Percentiles rank a stretch among this genome's conserved stretches.
Conservation (phyloP, 2,888 invertebrate genomes). For the Ectropis crepuscularia region DNA sequence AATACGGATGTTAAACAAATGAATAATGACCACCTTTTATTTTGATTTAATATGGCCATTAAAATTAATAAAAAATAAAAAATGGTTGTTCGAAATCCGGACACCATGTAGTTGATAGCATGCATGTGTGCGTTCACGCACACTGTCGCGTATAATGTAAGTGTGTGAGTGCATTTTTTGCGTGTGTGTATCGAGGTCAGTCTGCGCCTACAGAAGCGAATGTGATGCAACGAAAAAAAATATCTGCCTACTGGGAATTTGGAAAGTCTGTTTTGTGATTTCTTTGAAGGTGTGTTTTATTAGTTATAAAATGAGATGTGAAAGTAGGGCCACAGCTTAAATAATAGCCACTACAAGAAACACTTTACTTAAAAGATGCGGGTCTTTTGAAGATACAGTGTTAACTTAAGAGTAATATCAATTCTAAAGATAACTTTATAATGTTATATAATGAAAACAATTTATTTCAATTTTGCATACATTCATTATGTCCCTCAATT, state of each 20-base stretch:
- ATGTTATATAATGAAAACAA: background rate
- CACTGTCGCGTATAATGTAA: conserved; percentile 40
- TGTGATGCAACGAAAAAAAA: conserved; percentile 68
- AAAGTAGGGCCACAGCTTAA: conserved; percentile 32
- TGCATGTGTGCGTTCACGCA: conserved; percentile 58
- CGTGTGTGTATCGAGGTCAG: conserved; percentile 77
- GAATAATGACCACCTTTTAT: conserved; percentile 47
- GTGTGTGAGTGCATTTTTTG: conserved; percentile 48
- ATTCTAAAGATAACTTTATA: background rate
- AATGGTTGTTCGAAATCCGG: conserved; percentile 40
- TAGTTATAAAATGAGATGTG: conserved; percentile 39
- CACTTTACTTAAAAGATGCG: background rate
- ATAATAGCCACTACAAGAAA: background rate
- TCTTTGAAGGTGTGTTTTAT: conserved; percentile 45
- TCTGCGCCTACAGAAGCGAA: conserved; percentile 51
- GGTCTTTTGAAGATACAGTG: conserved; percentile 13
- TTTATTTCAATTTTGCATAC: conserved; percentile 14
- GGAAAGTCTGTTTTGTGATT: conserved; percentile 58
- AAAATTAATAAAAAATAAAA: conserved; percentile 49
- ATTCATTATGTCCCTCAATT: conserved; percentile 20
- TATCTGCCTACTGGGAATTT: conserved; percentile 52
- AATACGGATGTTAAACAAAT: conserved; percentile 47
- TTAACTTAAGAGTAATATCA: conserved; percentile 1
- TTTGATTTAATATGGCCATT: conserved; percentile 46
- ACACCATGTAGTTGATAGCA: conserved; percentile 62